These are phyloP conservation scores for Actenoides hombroni DNA, from an alignment of 2,113 vertebrate genomes.

Conservation along the genomic window DNA sequence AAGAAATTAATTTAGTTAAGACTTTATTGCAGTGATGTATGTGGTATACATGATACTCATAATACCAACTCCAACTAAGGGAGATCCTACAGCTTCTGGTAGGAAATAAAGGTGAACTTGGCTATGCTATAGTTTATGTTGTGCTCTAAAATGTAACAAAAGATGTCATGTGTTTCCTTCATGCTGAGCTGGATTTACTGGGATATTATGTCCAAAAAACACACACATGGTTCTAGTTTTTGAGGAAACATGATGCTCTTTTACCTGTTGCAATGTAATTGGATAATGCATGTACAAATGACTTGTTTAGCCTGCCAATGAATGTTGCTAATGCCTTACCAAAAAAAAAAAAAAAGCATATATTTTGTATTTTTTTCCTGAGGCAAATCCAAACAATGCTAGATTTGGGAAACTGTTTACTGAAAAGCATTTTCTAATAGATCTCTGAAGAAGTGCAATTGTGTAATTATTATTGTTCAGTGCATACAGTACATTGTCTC, in stretches of 20 bases:
- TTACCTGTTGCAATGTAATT: conserved; percentile 70
- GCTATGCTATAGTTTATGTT: conserved; percentile 58
- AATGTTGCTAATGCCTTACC: conserved; percentile 90
- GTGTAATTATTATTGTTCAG: conserved; percentile 74
- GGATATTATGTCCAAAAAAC: background rate
- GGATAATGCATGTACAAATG: conserved; percentile 85
- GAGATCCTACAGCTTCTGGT: conserved; percentile 32
- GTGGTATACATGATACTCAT: background rate
- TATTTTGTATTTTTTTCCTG: conserved; percentile 66
- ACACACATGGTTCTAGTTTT: conserved; percentile 9
- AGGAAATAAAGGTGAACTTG: conserved; percentile 19
- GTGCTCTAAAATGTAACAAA: conserved; percentile 55
- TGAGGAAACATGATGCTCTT: conserved; percentile 55
- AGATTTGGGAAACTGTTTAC: conserved; percentile 76
- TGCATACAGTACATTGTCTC: conserved; percentile 79
- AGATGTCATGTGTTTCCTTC: conserved; percentile 46
- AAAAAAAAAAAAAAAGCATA: conserved; percentile 51
- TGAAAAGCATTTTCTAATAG: conserved; percentile 80
- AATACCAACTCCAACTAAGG: background rate
- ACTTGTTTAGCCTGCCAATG: conserved; percentile 84
- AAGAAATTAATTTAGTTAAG: background rate
- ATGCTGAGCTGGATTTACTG: conserved; percentile 47
- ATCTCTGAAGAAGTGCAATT: conserved; percentile 89
- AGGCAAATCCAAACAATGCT: conserved; percentile 75
- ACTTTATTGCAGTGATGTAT: background rate